Base-by-base conservation (phyloP, 2,888 invertebrate species). In the Parelbella ahira region DNA sequence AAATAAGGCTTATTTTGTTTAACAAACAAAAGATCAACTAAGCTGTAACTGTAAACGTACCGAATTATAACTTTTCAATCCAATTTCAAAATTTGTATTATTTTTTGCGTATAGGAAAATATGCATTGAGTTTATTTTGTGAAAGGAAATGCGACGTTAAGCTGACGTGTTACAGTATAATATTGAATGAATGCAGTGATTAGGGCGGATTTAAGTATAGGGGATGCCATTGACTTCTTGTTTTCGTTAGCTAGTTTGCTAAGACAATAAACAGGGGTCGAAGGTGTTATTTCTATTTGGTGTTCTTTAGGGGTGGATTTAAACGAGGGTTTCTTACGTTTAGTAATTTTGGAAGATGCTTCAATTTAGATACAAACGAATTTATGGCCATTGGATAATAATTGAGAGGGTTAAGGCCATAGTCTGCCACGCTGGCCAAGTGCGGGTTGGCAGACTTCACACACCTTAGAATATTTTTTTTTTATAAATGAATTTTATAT, bases 171-270 rank as follows among this genome's bases (percentile, higher is more conserved):
- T 28, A 28, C n/a, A 28, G 28, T 19, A 13, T 15, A 37, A 28
- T 9, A 15, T 27, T 7, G 28, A 11, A 20, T 15, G 28, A 13
- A 8, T 19, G 8, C 5, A n/a, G n/a, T 8, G 11, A 30, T 30
- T n/a, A 20, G 30, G 27, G 28, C 13, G 28, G 12, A 8, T 37
- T 12, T 19, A 10, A 23, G 4, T 15, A 13, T 11, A 18, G 11
- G 36, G 18, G 25, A 9, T n/a, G 15, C 4, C 1, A 24, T 36
- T 37, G 28, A 29, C 29, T 37, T 37, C 28, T 37, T 36, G 18
- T 37, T 29, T 37, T 29, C 21, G 13, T 37, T 37, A 27, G 21
- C 15, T 29, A 29, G 21, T 36, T 36, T n/a, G 25, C 25, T 25
- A 13, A 20, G 21, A 37, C 13, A 29, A 29, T 29, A 37, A 37